Evolutionary conservation across 1,140 invertebrate genomes (phyloP).

Genomic region (Brachionus plicatilis): DNA sequence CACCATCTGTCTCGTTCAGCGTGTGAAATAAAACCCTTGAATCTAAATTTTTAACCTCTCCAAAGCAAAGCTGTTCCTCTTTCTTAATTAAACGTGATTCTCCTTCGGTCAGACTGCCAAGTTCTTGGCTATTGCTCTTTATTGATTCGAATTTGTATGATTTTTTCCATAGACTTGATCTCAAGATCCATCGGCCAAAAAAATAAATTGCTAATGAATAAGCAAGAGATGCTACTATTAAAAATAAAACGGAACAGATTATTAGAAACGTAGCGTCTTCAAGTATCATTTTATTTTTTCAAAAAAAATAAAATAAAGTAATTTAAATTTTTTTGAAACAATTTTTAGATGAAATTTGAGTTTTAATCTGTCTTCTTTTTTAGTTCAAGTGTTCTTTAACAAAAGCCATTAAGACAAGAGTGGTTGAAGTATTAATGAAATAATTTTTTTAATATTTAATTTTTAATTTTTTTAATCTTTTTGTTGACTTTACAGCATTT

Average conservation of each 20-base stretch:
- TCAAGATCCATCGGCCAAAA: neutral
- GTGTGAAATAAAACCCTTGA: neutral
- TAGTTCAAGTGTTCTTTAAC: too few relatives aligned
- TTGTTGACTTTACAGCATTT: too few relatives aligned
- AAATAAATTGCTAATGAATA: neutral
- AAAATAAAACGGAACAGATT: neutral
- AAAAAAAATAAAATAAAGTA: too few relatives aligned
- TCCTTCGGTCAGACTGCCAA: neutral
- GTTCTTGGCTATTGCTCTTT: neutral
- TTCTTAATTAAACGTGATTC: neutral
- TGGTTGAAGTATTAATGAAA: too few relatives aligned
- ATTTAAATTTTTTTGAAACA: too few relatives aligned
- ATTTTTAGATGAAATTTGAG: neutral
- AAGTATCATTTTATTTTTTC: neutral
- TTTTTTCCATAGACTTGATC: neutral
- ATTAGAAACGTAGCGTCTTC: neutral
- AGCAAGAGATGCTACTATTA: neutral
- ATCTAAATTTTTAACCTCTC: neutral
- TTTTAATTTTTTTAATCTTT: too few relatives aligned
- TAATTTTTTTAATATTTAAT: too few relatives aligned
- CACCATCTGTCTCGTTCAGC: neutral
- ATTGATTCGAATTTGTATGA: neutral
- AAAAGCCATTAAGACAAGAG: too few relatives aligned
- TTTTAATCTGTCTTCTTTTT: neutral
- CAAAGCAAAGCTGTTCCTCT: neutral